Base-by-base conservation (phyloP, 2,113 vertebrate genomes). In the Nycticryphes semicollaris region DNA sequence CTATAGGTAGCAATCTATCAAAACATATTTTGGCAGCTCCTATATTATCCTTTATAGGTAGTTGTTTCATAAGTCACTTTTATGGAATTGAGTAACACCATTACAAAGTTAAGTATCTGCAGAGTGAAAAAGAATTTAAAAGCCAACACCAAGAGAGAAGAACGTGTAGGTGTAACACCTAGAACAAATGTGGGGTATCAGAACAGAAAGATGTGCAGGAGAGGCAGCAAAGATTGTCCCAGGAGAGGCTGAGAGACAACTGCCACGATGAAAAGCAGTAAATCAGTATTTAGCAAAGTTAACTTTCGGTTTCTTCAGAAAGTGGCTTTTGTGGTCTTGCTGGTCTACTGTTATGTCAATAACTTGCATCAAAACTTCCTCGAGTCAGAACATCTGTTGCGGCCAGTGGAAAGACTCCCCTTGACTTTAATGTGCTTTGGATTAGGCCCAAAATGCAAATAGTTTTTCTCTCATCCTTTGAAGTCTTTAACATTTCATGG, bases 391-490 rank as follows among this genome's bases (percentile, higher is more conserved):
- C 96, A 96, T 95, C 96, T 95, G 93, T 89, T 96, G 94, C 0
- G 67, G 94, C 87, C 95, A 91, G 59, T 94, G 78, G 93, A 92
- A 93, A 74, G 91, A 85, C 84, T 94, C 81, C 67, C 50, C 91
- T 92, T 95, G 74, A 85, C 89, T 97, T 96, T 94, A 85, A 95
- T 96, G 91, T 93, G 89, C 93, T 93, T 95, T 96, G 96, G 96
- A 96, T 91, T 70, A 56, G 89, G 33, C 91, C 59, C 96, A 96
- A 97, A 91, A 96, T 95, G 92, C 91, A 96, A 96, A 96, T 96
- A 93, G 45, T 77, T 88, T 92, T 94, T 89, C 90, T 94, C 89
- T 95, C 76, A 90, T 93, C 83, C 88, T 91, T 97, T 94, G 90
- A 94, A 96, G 95, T 91, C 87, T 95, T 90, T 75, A 89, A 94